Percentiles rank a stretch among this genome's conserved stretches.
These are phyloP conservation scores for Tachystola acroxantha DNA, from an alignment of 2,888 invertebrate genomes.

Conservation along the genomic window DNA sequence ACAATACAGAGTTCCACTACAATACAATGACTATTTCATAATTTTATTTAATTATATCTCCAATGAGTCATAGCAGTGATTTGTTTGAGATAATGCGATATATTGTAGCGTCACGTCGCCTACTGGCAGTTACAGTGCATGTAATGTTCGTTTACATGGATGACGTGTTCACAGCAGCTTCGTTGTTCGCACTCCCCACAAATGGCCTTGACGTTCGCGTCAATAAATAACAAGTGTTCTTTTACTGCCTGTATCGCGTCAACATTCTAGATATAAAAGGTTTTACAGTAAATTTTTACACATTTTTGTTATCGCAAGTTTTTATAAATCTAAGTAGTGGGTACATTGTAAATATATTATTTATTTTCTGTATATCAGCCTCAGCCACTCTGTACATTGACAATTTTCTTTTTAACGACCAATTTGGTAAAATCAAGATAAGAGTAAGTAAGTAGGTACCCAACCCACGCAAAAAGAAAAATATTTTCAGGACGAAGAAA, in stretches of 20 bases:
- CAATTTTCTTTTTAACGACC: no score
- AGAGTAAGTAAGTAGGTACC: no score
- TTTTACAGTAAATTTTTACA: background rate
- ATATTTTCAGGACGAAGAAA: no score
- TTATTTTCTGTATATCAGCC: no score
- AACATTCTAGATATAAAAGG: background rate
- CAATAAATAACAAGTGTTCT: conserved; percentile 13
- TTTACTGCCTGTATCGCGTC: background rate
- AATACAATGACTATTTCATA: no score
- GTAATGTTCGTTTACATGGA: conserved; percentile 8
- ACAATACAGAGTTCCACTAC: no score
- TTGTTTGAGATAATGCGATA: background rate
- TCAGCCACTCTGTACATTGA: no score
- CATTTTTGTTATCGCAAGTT: background rate
- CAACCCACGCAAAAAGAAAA: no score
- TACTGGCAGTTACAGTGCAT: conserved; percentile 7
- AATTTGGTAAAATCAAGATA: no score
- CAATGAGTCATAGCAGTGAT: background rate
- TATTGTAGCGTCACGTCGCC: background rate
- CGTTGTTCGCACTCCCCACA: conserved; percentile 4
- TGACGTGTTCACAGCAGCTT: conserved; percentile 4
- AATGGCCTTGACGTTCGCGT: conserved; percentile 15
- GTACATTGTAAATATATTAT: no score
- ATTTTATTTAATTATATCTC: no score
- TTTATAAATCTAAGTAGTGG: background rate